Evolutionary conservation across 2,113 vertebrate genomes (phyloP), one percentile per base, ranked within the genome.

Genomic region (Procavia capensis): DNA sequence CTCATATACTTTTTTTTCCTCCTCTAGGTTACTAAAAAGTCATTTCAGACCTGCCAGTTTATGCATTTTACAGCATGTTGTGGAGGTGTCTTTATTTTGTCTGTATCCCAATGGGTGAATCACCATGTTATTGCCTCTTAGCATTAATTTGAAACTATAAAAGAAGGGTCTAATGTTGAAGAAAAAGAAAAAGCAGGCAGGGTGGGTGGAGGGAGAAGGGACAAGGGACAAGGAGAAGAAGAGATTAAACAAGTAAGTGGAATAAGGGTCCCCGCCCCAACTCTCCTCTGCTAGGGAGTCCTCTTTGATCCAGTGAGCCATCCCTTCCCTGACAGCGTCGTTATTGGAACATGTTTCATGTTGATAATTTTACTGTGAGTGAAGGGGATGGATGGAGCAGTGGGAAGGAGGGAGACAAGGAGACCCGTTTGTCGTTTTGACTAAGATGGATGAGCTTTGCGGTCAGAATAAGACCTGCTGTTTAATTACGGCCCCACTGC

Each of bases 1-100:
- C 98, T 98, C 98, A 96, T 98, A 98, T 91, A 97, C 93, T 90
- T 90, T 90, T 97, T 98, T 97, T 98, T n/a, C n/a, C 89, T 94
- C 91, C 59, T 57, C 63, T 90, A 96, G 75, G 96, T 98, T 97
- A 98, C 98, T 97, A 98, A 98, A 98, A 97, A 97, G 96, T 90
- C 96, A 96, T 98, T 98, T 98, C 97, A 97, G 98, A 98, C 78
- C 75, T 97, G 91, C 97, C 95, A 95, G 88, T 97, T 95, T 81
- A 0, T 97, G 95, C 97, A 83, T 97, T 98, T 98, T 97, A 96
- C 61, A 25, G 89, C 82, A 68, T 92, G 97, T 89, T 98, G 96
- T 97, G 97, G 94, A 97, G 68, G 92, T 97, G 97, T 97, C 96
- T 94, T 95, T 95, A 89, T 97, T 88, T 96, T 83, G 81, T 96